Evolutionary conservation across 2,113 vertebrate species (phyloP).

Genomic region (Deroptyus accipitrinus): DNA sequence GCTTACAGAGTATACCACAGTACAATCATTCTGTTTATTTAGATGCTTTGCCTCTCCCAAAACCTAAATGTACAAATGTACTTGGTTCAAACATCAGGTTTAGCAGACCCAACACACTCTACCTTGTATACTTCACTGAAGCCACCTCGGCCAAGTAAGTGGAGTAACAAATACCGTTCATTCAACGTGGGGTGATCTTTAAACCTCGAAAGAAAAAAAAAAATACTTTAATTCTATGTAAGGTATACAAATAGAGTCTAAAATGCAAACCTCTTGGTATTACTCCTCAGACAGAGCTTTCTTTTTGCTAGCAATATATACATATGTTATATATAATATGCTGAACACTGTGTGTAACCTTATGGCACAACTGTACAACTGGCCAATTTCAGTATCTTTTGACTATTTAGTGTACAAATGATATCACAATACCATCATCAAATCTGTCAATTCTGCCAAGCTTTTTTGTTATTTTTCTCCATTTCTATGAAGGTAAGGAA

Average conservation of each 20-base stretch:
- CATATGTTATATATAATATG: background rate
- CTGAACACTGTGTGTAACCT: background rate
- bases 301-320: background rate
- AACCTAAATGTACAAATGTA: background rate
- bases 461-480: background rate
- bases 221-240: background rate
- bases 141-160: constrained; percentile 96
- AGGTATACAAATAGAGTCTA: background rate
- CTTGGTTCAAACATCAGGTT: background rate
- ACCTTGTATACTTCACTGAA: constrained; percentile 99
- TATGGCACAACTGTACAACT: background rate
- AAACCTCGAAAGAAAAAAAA: constrained; percentile 79
- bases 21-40: background rate
- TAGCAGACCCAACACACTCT: constrained; percentile 34
- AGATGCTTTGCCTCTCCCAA: rapidly evolving
- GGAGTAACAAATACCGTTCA: constrained; percentile 95
- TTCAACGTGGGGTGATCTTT: constrained; percentile 99
- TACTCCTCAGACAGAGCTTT: background rate
- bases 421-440: background rate
- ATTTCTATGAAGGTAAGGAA: background rate
- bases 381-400: background rate
- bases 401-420: background rate
- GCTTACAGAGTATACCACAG: background rate
- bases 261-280: background rate
- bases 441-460: background rate